phyloP scores from a whole-genome alignment of 2,888 invertebrate species.

The Andrena trimmerana region DNA sequence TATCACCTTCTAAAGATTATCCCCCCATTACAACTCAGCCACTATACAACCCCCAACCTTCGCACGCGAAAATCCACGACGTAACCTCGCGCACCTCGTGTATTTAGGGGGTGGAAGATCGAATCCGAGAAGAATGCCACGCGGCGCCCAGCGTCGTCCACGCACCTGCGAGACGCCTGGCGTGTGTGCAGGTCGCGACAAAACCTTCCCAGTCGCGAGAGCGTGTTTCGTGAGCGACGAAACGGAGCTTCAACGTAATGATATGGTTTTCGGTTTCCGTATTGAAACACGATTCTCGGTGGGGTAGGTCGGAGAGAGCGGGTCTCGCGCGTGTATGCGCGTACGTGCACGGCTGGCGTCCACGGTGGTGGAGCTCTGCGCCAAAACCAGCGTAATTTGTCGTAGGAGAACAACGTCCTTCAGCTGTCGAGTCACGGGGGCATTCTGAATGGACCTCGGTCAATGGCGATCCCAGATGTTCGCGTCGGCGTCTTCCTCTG shows the following conservation, averaged over 20 bases:
- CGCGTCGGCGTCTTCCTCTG: constrained; percentile 19
- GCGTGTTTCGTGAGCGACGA: constrained; percentile 65
- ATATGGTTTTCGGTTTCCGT: constrained; percentile 84
- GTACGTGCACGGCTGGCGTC: constrained; percentile 1
- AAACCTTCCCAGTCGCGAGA: constrained; percentile 9
- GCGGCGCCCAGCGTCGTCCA: constrained; percentile 38
- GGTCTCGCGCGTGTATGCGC: constrained; percentile 37
- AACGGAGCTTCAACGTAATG: constrained; percentile 80
- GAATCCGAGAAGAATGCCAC: background rate
- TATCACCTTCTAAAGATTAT: too few relatives aligned
- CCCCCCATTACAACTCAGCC: too few relatives aligned
- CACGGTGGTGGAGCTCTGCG: constrained; percentile 8
- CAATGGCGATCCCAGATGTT: constrained; percentile 50
- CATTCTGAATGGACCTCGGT: constrained; percentile 62
- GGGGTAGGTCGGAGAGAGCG: constrained; percentile 79
- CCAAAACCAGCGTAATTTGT: constrained; percentile 62
- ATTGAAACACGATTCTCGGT: constrained; percentile 84
- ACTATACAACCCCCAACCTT: too few relatives aligned
- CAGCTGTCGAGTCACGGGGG: constrained; percentile 47
- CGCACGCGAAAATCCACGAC: too few relatives aligned
- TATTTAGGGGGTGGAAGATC: background rate
- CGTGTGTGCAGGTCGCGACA: background rate
- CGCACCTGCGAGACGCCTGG: constrained; percentile 41
- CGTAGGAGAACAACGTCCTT: constrained; percentile 69
- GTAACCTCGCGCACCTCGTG: too few relatives aligned